Evolutionary conservation across 2,113 vertebrate species (phyloP).

Genomic region (Gadus chalcogrammus): DNA sequence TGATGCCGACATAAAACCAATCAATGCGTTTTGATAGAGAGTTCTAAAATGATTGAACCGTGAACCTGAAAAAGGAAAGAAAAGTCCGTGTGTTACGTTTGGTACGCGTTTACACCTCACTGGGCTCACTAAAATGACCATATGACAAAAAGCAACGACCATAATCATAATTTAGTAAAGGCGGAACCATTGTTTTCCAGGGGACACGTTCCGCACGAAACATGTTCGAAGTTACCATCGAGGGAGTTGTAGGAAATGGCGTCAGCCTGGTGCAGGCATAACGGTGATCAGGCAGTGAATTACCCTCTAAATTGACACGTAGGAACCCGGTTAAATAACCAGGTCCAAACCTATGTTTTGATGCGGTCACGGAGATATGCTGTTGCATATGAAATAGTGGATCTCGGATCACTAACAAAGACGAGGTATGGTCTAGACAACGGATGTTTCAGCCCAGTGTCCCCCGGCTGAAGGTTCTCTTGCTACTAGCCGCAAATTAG

Average conservation of each 20-base stretch:
- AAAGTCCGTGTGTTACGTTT: too few relatives aligned
- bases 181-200: slow-evolving; percentile 34
- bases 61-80: too few relatives aligned
- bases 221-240: slow-evolving; percentile 18
- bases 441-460: slow-evolving; percentile 34
- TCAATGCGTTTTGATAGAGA: too few relatives aligned
- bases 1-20: too few relatives aligned
- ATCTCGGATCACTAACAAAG: slow-evolving; percentile 23
- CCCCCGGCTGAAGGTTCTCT: slow-evolving; percentile 29
- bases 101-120: too few relatives aligned
- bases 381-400: neutral
- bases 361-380: slow-evolving; percentile 42
- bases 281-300: slow-evolving; percentile 23
- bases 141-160: neutral
- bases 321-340: neutral
- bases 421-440: slow-evolving; percentile 49
- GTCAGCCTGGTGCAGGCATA: slow-evolving; percentile 27
- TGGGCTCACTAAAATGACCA: neutral
- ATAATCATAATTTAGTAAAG: too few relatives aligned
- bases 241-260: slow-evolving; percentile 57
- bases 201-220: slow-evolving; percentile 26
- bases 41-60: too few relatives aligned
- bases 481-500: slow-evolving; percentile 22
- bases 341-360: neutral
- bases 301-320: slow-evolving; percentile 47